Percentiles rank a stretch among this genome's conserved stretches.
Conservation (phyloP, 2,113 vertebrate species). For the Pimephales promelas region DNA sequence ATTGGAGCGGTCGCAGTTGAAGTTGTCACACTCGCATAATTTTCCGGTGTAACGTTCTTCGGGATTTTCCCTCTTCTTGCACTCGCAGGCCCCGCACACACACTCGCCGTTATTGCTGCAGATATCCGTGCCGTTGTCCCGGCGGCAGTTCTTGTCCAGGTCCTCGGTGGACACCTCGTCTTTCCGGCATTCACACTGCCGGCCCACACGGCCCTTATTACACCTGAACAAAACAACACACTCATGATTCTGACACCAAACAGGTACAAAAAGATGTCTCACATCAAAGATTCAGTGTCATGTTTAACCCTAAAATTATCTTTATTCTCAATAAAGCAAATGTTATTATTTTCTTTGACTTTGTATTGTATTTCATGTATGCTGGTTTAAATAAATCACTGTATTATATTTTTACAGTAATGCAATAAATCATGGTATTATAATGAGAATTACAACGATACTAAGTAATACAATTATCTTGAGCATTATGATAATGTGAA, state of each 20-base stretch:
- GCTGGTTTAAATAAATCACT: background rate
- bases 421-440: background rate
- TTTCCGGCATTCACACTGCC: slow-evolving; percentile 90
- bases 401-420: background rate
- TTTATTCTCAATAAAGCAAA: background rate
- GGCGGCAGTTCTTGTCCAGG: slow-evolving; percentile 93
- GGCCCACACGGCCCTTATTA: slow-evolving; percentile 91
- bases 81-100: slow-evolving; percentile 97
- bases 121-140: slow-evolving; percentile 92
- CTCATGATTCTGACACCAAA: background rate
- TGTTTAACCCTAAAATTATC: background rate
- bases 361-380: background rate
- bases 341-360: background rate
- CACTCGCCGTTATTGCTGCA: slow-evolving; percentile 97
- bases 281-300: background rate
- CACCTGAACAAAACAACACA: too few species aligned
- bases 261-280: background rate
- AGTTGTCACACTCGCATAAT: slow-evolving; percentile 97
- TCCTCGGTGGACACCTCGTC: slow-evolving; percentile 95
- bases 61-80: slow-evolving; percentile 90
- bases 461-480: too few species aligned
- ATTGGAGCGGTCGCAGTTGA: slow-evolving; percentile 96
- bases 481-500: too few species aligned
- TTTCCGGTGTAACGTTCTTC: slow-evolving; percentile 91
- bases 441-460: background rate